Base-by-base conservation (phyloP, 2,797 vertebrate genomes). In the Sebastes melanostomus region DNA sequence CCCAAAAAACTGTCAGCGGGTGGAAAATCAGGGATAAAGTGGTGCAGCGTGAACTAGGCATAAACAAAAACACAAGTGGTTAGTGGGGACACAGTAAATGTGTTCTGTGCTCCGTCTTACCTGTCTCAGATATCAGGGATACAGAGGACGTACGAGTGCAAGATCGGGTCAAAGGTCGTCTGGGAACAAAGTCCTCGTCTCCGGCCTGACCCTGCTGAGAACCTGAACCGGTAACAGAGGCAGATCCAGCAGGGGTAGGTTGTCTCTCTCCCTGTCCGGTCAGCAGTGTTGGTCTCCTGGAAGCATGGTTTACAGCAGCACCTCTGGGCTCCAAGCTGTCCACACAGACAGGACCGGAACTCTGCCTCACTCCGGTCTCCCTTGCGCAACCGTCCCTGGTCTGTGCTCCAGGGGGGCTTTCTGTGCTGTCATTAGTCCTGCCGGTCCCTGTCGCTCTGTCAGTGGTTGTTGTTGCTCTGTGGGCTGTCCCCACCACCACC, bases 161-260 rank as follows among this genome's bases (percentile, higher is more conserved):
- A 60, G 98, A 98, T 88, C 98, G 96, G 58, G 98, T 99, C 84
- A 98, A 89, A 16, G 98, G 98, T 86, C 98, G 94, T 78, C 97
- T 96, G 20, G 96, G 96, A 78, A 88, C 58, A 60, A 97, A 96
- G 75, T 96, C 94, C 75, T 96, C 84, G 36, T 96, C 80, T 24
- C 80, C 61, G 27, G 14, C 38, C 5, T 55, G 58, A 93, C 90
- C 93, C 30, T 84, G 90, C 29, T 84, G 87, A 27, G 68, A 58
- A 18, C 42, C 66, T 67, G 69, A 83, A 38, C 11, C 25, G 46
- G 55, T 25, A 25, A 18, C 46, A 32, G 72, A 75, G 20, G 42
- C 34, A 55, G 70, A 36, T 20, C 66, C 56, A 66, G 36, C 16
- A 36, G 65, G 6, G 20, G n/a, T 25, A 2, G 59, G 6, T 16